Conservation (phyloP, 2,113 vertebrate species). For the Phrynocephalus versicolor region DNA sequence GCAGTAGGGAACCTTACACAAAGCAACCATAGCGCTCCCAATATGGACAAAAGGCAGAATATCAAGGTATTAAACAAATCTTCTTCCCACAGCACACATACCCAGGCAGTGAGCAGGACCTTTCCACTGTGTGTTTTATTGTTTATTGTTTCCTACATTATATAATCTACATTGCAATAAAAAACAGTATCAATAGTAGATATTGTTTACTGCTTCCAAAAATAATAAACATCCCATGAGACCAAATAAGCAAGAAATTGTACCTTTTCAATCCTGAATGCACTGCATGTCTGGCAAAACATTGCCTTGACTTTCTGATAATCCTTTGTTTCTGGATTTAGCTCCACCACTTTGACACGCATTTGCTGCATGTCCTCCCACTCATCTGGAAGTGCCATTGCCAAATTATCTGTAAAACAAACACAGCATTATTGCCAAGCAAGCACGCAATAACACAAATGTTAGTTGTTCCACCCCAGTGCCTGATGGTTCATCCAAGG, state of each 20-base stretch:
- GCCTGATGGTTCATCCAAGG: neutral
- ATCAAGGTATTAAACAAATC: neutral
- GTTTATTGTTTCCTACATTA: neutral
- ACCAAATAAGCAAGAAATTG: neutral
- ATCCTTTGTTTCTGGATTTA: slow-evolving; percentile 69
- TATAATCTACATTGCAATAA: neutral
- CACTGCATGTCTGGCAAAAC: slow-evolving; percentile 72
- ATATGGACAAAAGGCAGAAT: neutral
- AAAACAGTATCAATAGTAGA: too few relatives aligned
- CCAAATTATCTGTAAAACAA: slow-evolving; percentile 28
- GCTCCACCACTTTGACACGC: slow-evolving; percentile 42
- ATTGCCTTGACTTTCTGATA: slow-evolving; percentile 64
- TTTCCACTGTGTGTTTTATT: too few relatives aligned
- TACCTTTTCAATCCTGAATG: slow-evolving; percentile 74
- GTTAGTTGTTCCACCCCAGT: neutral
- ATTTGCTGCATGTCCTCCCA: slow-evolving; percentile 78
- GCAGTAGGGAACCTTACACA: neutral
- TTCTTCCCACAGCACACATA: neutral
- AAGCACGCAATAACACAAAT: too few relatives aligned
- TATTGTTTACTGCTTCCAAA: neutral
- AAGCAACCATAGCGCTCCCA: neutral
- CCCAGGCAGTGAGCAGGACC: too few relatives aligned
- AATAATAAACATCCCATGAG: neutral
- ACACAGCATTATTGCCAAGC: neutral
- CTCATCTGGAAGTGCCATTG: slow-evolving; percentile 61